A percentile compares a stretch with the other conserved stretches of the same genome.
Conservation (phyloP, 2,797 vertebrate genomes). For the Silurus aristotelis region DNA sequence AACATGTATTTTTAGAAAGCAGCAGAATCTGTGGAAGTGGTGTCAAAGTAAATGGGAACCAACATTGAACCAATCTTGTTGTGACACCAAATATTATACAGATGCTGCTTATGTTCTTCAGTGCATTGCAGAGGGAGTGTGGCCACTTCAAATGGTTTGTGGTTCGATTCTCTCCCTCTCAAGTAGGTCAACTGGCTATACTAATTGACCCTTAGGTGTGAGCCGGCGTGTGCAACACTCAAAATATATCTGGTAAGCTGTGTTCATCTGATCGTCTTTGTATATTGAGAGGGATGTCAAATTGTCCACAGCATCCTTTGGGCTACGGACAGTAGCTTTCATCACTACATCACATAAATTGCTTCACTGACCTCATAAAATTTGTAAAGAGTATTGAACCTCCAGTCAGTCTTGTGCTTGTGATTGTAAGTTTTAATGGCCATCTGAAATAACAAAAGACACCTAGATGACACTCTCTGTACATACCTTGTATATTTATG, state of each 20-base stretch:
- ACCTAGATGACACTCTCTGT: not conserved
- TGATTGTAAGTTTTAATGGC: conserved; percentile 67
- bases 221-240: not conserved
- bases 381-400: conserved; percentile 60
- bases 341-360: not conserved
- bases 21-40: too few relatives aligned
- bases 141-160: not conserved
- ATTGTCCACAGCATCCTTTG: not conserved
- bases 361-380: conserved; percentile 62
- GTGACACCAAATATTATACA: not conserved
- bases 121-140: not conserved
- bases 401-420: conserved; percentile 61
- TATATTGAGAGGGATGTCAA: not conserved
- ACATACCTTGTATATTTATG: not conserved
- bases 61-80: not conserved
- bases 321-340: not conserved
- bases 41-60: not conserved
- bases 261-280: not conserved
- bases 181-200: not conserved
- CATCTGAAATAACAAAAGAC: conserved; percentile 51
- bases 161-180: not conserved
- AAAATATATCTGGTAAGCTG: not conserved
- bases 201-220: not conserved
- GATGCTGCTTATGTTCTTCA: not conserved
- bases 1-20: not conserved